These are phyloP conservation scores for Girardinichthys multiradiatus DNA, from an alignment of 2,113 vertebrate genomes.

Conservation along the genomic window DNA sequence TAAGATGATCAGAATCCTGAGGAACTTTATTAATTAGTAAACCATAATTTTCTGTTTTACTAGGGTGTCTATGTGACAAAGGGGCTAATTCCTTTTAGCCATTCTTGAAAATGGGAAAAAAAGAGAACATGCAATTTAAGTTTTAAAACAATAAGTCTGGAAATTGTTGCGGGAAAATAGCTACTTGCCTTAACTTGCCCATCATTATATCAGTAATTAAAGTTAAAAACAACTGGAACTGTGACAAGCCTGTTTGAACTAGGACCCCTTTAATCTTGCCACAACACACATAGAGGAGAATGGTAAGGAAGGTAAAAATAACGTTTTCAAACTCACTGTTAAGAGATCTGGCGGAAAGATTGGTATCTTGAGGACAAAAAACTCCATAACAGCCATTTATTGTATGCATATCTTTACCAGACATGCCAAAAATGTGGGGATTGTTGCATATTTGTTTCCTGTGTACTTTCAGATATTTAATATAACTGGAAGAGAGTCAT, in stretches of 20 bases:
- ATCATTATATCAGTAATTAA: not conserved
- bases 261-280: too few species aligned
- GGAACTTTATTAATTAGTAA: too few species aligned
- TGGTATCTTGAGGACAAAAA: not conserved
- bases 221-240: not conserved
- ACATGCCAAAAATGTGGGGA: not conserved
- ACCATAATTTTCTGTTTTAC: too few species aligned
- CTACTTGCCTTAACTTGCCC: too few species aligned
- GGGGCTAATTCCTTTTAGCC: too few species aligned
- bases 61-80: too few species aligned
- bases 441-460: too few species aligned
- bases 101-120: not conserved
- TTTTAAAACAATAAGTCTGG: too few species aligned
- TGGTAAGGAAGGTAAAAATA: not conserved
- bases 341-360: not conserved
- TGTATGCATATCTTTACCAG: too few species aligned
- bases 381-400: not conserved
- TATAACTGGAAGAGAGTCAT: not conserved
- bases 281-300: not conserved
- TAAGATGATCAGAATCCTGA: too few species aligned
- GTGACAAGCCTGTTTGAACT: not conserved
- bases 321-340: not conserved
- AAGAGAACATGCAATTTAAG: not conserved
- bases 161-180: too few species aligned
- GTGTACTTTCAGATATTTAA: not conserved